Base-by-base conservation (phyloP, 2,888 invertebrate genomes). In the Eupithecia dodoneata region DNA sequence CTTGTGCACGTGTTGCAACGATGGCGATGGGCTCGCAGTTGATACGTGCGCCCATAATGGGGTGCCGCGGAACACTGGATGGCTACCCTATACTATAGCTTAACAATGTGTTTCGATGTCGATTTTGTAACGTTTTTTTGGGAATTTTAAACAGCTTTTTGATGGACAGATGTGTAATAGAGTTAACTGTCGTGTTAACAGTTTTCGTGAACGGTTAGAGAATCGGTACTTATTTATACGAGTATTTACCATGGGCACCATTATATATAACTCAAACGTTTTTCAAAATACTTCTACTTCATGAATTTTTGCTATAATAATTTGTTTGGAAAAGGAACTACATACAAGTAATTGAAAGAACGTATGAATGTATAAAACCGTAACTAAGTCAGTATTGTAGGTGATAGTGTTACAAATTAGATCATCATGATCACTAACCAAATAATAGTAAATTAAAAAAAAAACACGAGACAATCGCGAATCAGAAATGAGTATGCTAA, bases 1-100 rank as follows among this genome's bases (percentile, higher is more conserved):
- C 49, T 47, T 76, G 69, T 71, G 71, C 82, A 82, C 82, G 82
- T 83, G 82, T 44, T 10, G 76, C 72, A 74, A 69, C 65, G 49
- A 74, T 69, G 76, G 66, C 65, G 49, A 74, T 69, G 76, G 66
- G 73, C 72, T 81, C 44, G 77, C 52, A 66, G 72, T 67, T 73
- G 79, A 79, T 81, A 84, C 90, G 89, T 88, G 85, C 86, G 73
- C 78, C 75, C 87, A 78, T 77, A 81, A 81, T 83, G 83, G 81
- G 83, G 81, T 83, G 82, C 85, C 84, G 85, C 87, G 87, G 82
- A 81, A 83, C 83, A 92, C 92, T 92, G 89, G 67, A 76, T 71
- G 81, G 84, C 81, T 76, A 76, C 70, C 83, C 81, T 75, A 83
- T 84, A 86, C 83, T 83, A 85, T 49, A 49, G 45, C 9, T 70